Evolutionary conservation across 2,888 invertebrate species (phyloP), one percentile per base, ranked within the genome.

Genomic region (Isotomurus palustris): DNA sequence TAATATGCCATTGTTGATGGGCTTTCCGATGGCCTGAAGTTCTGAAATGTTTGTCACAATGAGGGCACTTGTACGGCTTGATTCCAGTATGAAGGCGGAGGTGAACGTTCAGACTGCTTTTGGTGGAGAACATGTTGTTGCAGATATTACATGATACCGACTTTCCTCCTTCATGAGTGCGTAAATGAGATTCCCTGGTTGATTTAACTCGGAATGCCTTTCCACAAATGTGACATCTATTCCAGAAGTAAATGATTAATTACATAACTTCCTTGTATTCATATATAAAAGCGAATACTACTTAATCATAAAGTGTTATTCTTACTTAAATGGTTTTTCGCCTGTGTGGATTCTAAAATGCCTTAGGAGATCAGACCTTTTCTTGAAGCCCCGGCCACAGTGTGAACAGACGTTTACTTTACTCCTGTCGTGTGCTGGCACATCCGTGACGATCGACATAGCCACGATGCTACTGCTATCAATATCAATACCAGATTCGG

Each of bases 41-140:
- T 35, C 85, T 76, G 73, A 86, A 86, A 58, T 78, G 76, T 60
- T 78, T 74, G n/a, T 79, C 77, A 73, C 94, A 95, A 74, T 91
- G 84, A 0, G 88, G 88, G 76, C 95, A 95, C 52, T 80, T 80
- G 76, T 87, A 92, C 0, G 93, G 91, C 74, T 89, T 91, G 29
- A 83, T 80, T 3, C 88, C 88, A 3, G 84, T 85, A 74, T 93
- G 92, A 24, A 86, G 81, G 3, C 86, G 80, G 73, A 85, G 78
- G 74, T 94, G 94, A 47, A 91, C 81, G 72, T 83, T 85, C 70
- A 94, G 76, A 73, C 83, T 83, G 10, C 84, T 82, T 72, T 83
- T 83, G 0, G 83, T 83, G 1, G 83, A 80, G 70, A 84, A 85
- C 55, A 78, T 74, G 40, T 79, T 78, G 65, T 80, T 79, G 72